Conservation (phyloP, 2,888 invertebrate species). For the Apamea anceps region DNA sequence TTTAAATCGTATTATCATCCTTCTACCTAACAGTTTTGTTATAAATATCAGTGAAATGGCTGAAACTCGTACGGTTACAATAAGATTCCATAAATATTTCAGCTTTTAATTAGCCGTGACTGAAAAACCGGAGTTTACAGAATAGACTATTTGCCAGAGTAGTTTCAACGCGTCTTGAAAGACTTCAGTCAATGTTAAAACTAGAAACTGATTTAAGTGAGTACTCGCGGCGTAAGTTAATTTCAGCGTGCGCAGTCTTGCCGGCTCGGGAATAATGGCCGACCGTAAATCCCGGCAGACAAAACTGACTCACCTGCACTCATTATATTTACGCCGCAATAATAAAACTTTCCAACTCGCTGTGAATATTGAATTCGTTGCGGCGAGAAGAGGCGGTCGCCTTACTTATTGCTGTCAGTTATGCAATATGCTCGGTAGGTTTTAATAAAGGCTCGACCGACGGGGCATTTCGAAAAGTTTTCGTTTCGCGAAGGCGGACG, state of each 20-base stretch:
- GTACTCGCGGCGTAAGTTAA: conserved; percentile 78
- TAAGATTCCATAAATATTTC: not conserved
- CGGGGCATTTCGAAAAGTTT: conserved; percentile 88
- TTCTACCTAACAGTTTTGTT: not conserved
- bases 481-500: conserved; percentile 87
- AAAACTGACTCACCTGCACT: conserved; percentile 88
- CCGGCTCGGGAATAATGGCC: conserved; percentile 78
- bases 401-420: conserved; percentile 89
- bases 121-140: not conserved
- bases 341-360: conserved; percentile 89
- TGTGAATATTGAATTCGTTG: conserved; percentile 89
- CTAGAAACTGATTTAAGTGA: conserved; percentile 80
- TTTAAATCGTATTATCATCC: not conserved
- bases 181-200: conserved; percentile 73
- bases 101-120: not conserved
- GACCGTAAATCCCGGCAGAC: conserved; percentile 86
- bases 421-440: conserved; percentile 86
- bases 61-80: not conserved
- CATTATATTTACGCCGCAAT: conserved; percentile 90
- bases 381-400: conserved; percentile 85
- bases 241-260: conserved; percentile 80
- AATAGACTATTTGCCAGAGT: conserved; percentile 9
- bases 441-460: conserved; percentile 88
- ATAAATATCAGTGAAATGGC: too few relatives aligned
- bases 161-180: conserved; percentile 58